Conservation (phyloP, 37 sponge, comb jelly and placozoan species). For the Eunapius fragilis region DNA sequence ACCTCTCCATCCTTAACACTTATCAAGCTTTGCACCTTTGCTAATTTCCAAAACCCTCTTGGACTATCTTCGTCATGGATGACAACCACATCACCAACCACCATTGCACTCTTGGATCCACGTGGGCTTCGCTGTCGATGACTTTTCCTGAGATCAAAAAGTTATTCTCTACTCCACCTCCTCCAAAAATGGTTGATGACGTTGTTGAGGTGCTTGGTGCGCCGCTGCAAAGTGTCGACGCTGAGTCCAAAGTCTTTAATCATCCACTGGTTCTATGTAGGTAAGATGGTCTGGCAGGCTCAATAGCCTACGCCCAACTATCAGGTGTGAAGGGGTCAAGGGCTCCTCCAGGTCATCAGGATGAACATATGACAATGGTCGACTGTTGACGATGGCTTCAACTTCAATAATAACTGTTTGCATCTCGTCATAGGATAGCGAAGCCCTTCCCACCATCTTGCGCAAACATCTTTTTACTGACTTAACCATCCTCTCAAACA, state of each 20-base stretch:
- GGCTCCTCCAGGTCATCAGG: conserved; percentile 42
- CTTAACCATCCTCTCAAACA: conserved; percentile 44
- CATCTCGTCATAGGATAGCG: conserved; percentile 49
- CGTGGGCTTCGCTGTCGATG: neutral
- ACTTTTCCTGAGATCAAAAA: conserved; percentile 34
- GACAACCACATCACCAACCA: conserved; percentile 26
- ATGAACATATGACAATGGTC: conserved; percentile 29
- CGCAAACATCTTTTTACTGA: conserved; percentile 42
- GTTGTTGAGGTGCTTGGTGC: conserved; percentile 42
- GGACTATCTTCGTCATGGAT: conserved; percentile 31
- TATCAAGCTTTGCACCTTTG: conserved; percentile 9
- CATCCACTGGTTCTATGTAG: conserved; percentile 20
- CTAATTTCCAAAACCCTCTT: conserved; percentile 40
- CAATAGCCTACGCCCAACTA: conserved; percentile 50
- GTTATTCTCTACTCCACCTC: conserved; percentile 45
- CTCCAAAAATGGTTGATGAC: conserved; percentile 55
- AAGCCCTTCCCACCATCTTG: conserved; percentile 47
- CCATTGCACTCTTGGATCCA: neutral
- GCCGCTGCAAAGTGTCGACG: conserved; percentile 13
- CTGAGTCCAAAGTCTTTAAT: conserved; percentile 36
- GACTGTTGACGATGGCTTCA: conserved; percentile 39
- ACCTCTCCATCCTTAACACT: neutral
- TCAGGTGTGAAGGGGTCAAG: conserved; percentile 43
- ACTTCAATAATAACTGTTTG: conserved; percentile 37
- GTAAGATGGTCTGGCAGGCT: conserved; percentile 39